Base-by-base conservation (phyloP, 1,140 invertebrate genomes). In the Pseudomyrmex gracilis region DNA sequence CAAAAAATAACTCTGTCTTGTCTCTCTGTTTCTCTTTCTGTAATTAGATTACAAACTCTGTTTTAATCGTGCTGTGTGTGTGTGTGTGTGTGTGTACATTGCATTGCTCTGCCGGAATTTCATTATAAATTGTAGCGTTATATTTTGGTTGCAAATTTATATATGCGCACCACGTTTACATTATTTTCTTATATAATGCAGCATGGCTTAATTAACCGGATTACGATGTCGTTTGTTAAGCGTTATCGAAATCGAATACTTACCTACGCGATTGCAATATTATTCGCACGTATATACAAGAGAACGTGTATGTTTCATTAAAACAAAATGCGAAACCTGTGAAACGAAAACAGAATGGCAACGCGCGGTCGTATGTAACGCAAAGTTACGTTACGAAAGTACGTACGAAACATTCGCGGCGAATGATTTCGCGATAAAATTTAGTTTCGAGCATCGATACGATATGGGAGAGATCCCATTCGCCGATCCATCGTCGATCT, bases 181-280 rank as follows among this genome's bases (percentile, higher is more conserved):
- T 80, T 60, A 34, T 68, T 24, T 20, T 57, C 55, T 71, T 80
- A 58, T 34, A 34, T 58, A 58, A 49, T 49, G 15, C 12, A 45
- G 13, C 34, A 2, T n/a, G 22, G 43, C 43, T 80, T 80, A 80
- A 71, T 80, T 71, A 78, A 71, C 17, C 67, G 43, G 34, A 70
- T 70, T 78, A 70, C 15, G 15, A 47, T 58, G 24, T 67, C 13
- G 66, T 12, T 68, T 24, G 45, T 78, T 68, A 68, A 78, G 20
- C 51, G 12, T 68, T 47, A 70, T 78, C 64, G 76, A 53, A 47
- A 78, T 67, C 17, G 63, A 63, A 55, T 24, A 34, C 34, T 34
- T 34, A 34, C 34, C 7, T 34, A 47, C 20, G 51, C 51, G 67
- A 68, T 78, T 24, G 67, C 20, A 8, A 7, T 22, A 47, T 1